Evolutionary conservation across 2,888 invertebrate genomes (phyloP).

Genomic region (Drosophila lacicola): DNA sequence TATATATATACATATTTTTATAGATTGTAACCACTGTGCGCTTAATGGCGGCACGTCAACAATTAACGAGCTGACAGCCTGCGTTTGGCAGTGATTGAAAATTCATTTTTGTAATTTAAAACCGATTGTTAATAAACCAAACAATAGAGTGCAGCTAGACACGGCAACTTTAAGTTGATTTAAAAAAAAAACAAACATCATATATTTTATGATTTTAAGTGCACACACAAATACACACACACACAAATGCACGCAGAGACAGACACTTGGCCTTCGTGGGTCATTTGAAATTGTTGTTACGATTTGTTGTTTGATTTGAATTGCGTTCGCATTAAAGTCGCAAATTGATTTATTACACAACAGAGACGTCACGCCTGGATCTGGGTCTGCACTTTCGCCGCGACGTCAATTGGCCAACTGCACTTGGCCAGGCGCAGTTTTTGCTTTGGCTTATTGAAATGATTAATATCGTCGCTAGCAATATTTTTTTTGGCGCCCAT

Average conservation of each 20-base stretch:
- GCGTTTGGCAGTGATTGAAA: constrained; percentile 39
- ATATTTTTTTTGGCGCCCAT: constrained; percentile 52
- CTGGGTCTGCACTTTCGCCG: constrained; percentile 34
- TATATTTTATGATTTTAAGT: constrained; percentile 15
- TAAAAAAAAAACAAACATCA: constrained; percentile 5
- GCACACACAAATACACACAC: too few species aligned
- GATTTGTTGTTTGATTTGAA: constrained; percentile 29
- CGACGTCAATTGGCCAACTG: constrained; percentile 50
- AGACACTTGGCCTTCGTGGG: constrained; percentile 34
- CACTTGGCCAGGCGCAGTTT: constrained; percentile 39
- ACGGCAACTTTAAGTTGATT: constrained; percentile 25
- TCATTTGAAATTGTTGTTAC: constrained; percentile 26
- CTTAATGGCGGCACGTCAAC: constrained; percentile 56
- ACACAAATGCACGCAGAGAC: not conserved
- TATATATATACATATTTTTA: not conserved
- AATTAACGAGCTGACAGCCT: constrained; percentile 39
- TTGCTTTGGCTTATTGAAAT: constrained; percentile 36
- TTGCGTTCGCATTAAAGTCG: constrained; percentile 35
- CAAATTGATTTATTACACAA: constrained; percentile 64
- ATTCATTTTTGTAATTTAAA: constrained; percentile 61
- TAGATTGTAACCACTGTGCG: constrained; percentile 37
- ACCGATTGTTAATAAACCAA: constrained; percentile 63
- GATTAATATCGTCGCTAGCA: constrained; percentile 47
- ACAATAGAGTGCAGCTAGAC: constrained; percentile 27
- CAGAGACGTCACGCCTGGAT: constrained; percentile 35